Conservation (phyloP, 2,113 vertebrate genomes). For the Delphinus delphis region DNA sequence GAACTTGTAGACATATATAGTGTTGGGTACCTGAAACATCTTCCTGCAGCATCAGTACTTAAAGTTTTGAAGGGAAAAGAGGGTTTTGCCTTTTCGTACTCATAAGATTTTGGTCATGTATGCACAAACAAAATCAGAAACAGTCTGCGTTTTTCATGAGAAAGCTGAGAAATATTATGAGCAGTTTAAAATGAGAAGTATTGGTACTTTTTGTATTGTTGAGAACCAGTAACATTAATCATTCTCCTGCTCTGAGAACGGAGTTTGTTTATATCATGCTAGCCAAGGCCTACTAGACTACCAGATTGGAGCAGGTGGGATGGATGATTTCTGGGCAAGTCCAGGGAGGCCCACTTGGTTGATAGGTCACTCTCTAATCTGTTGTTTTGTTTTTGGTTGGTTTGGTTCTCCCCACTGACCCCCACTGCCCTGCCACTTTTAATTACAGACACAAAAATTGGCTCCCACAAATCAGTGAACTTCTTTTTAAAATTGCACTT, state of each 20-base stretch:
- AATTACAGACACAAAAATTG: constrained; percentile 35
- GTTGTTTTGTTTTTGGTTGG: constrained; percentile 26
- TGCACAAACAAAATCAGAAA: constrained; percentile 37
- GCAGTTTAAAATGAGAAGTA: not conserved
- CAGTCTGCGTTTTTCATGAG: not conserved
- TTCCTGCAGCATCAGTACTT: not conserved
- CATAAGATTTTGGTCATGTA: not conserved
- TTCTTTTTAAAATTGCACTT: constrained; percentile 25
- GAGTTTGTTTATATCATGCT: not conserved
- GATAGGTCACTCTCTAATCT: not conserved
- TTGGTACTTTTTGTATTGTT: constrained; percentile 16
- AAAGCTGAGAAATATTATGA: constrained; percentile 20
- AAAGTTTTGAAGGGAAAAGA: constrained; percentile 14
- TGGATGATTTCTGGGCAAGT: constrained; percentile 38
- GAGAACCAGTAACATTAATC: not conserved
- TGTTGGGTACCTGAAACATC: not conserved
- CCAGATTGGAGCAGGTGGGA: not conserved
- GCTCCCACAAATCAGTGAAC: not conserved
- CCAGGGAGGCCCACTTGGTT: not conserved
- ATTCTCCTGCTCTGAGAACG: not conserved
- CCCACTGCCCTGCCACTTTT: not conserved
- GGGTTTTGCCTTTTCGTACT: not conserved
- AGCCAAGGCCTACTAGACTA: not conserved
- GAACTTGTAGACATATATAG: not conserved
- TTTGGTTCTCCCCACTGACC: not conserved